phyloP scores from a whole-genome alignment of 2,888 invertebrate species.

The Dolichopus griseipennis region DNA sequence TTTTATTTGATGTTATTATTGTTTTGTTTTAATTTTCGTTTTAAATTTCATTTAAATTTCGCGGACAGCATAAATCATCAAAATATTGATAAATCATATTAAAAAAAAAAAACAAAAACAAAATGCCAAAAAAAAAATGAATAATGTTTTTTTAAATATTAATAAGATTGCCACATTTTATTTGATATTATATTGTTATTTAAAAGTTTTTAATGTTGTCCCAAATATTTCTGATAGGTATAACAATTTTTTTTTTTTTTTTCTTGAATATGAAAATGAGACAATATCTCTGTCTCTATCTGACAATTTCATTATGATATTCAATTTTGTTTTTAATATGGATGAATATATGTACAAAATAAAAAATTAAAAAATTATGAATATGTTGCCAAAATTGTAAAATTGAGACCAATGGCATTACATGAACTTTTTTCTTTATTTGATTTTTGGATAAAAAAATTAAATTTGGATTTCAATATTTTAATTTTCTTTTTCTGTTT shows the following conservation, averaged over 20 bases:
- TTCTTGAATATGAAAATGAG: background rate
- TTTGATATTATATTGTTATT: background rate
- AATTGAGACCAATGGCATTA: constrained; percentile 6
- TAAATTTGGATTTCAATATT: no score
- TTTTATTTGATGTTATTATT: no score
- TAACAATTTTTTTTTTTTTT: background rate
- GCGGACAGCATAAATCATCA: background rate
- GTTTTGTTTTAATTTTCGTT: background rate
- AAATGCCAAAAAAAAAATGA: background rate
- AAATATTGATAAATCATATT: constrained; percentile 1
- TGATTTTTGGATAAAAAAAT: no score
- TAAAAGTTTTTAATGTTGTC: background rate
- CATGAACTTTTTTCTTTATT: background rate
- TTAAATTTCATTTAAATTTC: constrained; percentile 1
- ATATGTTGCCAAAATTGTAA: background rate
- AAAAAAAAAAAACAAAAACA: background rate
- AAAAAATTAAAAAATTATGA: background rate
- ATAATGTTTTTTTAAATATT: background rate
- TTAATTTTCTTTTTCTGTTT: no score
- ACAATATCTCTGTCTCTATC: no score
- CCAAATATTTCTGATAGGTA: background rate
- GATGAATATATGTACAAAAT: no score
- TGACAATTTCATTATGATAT: no score
- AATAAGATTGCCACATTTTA: background rate
- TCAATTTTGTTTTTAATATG: no score